Evolutionary conservation across 2,113 vertebrate species (phyloP).

Genomic region (Muscicapa adusta): DNA sequence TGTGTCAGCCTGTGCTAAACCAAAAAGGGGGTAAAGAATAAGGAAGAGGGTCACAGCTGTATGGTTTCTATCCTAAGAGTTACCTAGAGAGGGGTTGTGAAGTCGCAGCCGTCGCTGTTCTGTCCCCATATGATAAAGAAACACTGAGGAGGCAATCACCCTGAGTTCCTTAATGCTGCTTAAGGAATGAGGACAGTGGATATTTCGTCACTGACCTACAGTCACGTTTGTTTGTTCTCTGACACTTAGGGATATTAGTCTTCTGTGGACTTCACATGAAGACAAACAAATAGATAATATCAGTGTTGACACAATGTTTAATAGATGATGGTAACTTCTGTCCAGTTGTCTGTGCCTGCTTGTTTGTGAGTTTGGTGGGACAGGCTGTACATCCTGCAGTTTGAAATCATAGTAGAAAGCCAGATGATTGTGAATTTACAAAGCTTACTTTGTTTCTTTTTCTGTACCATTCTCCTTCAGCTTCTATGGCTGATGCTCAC

Average conservation of each 20-base stretch:
- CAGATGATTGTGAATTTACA: background rate
- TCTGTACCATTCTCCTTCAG: background rate
- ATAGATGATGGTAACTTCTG: background rate
- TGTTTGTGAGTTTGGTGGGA: background rate
- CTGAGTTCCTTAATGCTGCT: background rate
- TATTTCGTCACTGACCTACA: background rate
- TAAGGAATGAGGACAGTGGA: background rate
- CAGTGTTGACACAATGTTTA: background rate
- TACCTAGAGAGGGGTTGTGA: background rate
- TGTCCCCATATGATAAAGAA: background rate
- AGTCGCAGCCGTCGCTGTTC: background rate
- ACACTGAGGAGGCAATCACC: background rate
- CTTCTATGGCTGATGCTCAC: background rate
- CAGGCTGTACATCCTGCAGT: background rate
- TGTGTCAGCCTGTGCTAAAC: background rate
- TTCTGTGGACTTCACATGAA: background rate
- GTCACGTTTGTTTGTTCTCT: background rate
- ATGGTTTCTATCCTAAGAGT: background rate
- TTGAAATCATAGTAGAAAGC: background rate
- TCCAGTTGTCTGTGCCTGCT: background rate
- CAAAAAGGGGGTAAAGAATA: background rate
- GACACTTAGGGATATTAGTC: background rate
- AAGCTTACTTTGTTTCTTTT: background rate
- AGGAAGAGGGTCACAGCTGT: fast-evolving
- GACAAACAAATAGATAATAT: background rate